Percentiles rank a stretch among this genome's conserved stretches.
Evolutionary conservation across 2,113 vertebrate species (phyloP).

Genomic region (Amphilophus citrinellus): DNA sequence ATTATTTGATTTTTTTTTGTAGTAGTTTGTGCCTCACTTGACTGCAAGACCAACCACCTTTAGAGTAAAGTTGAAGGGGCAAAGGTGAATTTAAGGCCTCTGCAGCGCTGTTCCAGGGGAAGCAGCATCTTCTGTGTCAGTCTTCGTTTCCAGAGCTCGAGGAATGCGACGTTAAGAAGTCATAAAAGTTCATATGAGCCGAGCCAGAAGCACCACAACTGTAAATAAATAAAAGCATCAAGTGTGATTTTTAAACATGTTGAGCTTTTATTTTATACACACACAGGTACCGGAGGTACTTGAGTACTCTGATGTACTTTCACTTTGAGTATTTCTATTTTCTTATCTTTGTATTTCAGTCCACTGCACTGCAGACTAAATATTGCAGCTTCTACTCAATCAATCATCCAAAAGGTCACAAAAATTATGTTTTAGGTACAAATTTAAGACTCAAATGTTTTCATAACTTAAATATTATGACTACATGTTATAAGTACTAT

Average conservation of each 20-base stretch:
- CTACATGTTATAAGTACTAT: not conserved
- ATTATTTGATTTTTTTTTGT: not conserved
- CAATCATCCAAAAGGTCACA: not conserved
- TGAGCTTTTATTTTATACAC: not conserved
- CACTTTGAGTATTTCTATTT: not conserved
- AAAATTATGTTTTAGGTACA: not conserved
- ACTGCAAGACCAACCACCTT: not conserved
- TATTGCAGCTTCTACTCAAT: not conserved
- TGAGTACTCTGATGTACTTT: not conserved
- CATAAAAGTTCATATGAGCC: not conserved
- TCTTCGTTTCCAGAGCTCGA: no score
- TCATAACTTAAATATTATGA: not conserved
- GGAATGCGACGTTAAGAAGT: not conserved
- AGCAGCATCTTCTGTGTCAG: not conserved
- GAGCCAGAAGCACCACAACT: not conserved
- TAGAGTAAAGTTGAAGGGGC: not conserved
- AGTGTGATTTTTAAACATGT: not conserved
- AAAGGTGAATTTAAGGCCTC: no score
- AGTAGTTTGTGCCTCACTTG: not conserved
- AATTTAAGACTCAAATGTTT: constrained; percentile 1
- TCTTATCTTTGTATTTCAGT: not conserved
- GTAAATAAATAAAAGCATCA: not conserved
- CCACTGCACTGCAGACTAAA: not conserved
- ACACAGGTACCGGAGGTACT: not conserved
- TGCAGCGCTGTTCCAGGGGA: not conserved